Evolutionary conservation across 2,888 invertebrate genomes (phyloP), one percentile per base, ranked within the genome.

Genomic region (Meta bourneti): DNA sequence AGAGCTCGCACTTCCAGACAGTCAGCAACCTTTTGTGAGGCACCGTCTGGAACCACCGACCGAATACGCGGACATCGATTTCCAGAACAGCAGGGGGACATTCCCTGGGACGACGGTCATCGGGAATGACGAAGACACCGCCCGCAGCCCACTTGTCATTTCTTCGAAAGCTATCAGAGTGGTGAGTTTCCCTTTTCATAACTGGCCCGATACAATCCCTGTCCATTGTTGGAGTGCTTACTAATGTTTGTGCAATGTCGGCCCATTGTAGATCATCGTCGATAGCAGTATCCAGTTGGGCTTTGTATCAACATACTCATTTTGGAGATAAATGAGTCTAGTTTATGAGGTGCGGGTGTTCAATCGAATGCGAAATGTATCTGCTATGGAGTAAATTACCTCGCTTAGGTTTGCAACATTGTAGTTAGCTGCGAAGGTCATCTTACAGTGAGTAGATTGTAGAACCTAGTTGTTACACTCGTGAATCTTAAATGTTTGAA

Each of bases 61-160:
- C 2, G 93, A 93, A 20, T 93, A 93, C 78, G 93, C 93, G 5
- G 91, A 93, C 89, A 93, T 93, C 69, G 90, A 92, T 61, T 92
- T 92, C 51, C 92, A 92, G 78, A 83, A 88, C 82, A 84, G 90
- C 75, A 77, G 90, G 80, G 90, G 87, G 16, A 90, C 87, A 5
- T 89, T 89, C 79, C 75, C 92, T 34, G 78, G 20, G 11, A 72
- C 88, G 19, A 69, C 86, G 8, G 79, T 80, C 48, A 70, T 79
- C 16, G 84, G 83, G n/a, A 82, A 74, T 61, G 92, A 92, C 48
- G 89, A 89, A 71, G 92, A 92, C 81, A 77, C 89, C 20, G 91
- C 87, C 74, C 52, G 91, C n/a, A 87, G 81, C 72, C 92, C 92
- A 16, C 89, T 92, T 48, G 92, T 92, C 81, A 92, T 81, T 77